These are phyloP conservation scores for Maccullochella peelii DNA, from an alignment of 2,113 vertebrate species.

Conservation along the genomic window DNA sequence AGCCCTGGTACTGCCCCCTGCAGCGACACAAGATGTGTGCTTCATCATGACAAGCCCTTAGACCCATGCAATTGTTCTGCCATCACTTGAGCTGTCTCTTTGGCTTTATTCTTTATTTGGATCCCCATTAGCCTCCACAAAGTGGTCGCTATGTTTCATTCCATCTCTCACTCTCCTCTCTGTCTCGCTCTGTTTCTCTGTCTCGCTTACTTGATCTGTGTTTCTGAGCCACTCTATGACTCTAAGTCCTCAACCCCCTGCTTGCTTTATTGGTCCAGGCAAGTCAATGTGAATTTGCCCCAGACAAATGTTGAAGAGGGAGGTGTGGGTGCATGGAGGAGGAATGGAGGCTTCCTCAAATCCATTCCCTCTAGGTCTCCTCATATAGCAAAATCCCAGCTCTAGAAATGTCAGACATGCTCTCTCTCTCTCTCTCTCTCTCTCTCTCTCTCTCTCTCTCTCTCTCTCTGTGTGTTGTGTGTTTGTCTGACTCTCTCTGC, in stretches of 20 bases:
- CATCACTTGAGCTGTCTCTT: conserved; percentile 41
- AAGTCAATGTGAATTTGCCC: conserved; percentile 49
- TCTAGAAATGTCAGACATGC: conserved; percentile 65
- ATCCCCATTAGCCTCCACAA: no score
- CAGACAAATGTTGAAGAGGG: conserved; percentile 56
- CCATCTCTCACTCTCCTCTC: conserved; percentile 9
- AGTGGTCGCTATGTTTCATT: neutral
- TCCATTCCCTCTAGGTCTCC: conserved; percentile 48
- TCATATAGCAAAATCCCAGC: conserved; percentile 52
- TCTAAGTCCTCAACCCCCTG: conserved; percentile 19
- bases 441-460: neutral
- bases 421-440: conserved; percentile 38
- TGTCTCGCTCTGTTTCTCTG: conserved; percentile 11
- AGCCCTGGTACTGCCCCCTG: conserved; percentile 6
- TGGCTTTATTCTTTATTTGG: conserved; percentile 4
- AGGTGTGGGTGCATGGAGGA: conserved; percentile 17
- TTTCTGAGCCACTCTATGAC: conserved; percentile 37
- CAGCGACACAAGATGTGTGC: conserved; percentile 35
- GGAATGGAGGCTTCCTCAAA: conserved; percentile 20
- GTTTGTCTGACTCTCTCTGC: conserved; percentile 44
- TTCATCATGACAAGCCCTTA: conserved; percentile 44
- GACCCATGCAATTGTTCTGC: conserved; percentile 41
- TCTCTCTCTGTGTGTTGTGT: neutral
- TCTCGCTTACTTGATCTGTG: conserved; percentile 22
- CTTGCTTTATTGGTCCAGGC: conserved; percentile 44